Conservation (phyloP, 1,140 invertebrate genomes). For the Scaptomyza pallida region DNA sequence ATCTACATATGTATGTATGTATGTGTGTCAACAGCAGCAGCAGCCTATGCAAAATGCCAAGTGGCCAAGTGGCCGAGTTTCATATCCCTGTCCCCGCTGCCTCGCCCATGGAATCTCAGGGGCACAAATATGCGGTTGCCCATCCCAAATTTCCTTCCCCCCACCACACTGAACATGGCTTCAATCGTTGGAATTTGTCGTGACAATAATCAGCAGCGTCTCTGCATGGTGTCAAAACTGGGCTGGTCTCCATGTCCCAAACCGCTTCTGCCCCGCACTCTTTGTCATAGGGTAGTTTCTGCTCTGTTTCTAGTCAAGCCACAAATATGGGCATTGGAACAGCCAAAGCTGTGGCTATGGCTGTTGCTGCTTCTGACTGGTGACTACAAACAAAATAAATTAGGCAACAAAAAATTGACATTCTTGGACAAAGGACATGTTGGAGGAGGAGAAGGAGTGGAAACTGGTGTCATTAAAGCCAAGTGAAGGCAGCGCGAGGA, state of each 20-base stretch:
- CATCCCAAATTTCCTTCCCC: not conserved
- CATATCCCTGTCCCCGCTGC: not conserved
- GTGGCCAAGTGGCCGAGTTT: conserved; percentile 44
- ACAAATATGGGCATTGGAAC: conserved; percentile 40
- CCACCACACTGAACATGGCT: not conserved
- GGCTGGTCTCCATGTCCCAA: conserved; percentile 9
- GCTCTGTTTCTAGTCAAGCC: conserved; percentile 38
- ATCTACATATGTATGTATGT: too few species aligned
- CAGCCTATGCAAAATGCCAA: conserved; percentile 64
- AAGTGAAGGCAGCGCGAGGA: conserved; percentile 45
- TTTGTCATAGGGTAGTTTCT: conserved; percentile 36
- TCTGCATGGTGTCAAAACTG: conserved; percentile 74
- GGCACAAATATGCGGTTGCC: conserved; percentile 43
- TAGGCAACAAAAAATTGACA: conserved; percentile 80
- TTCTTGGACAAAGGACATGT: conserved; percentile 35
- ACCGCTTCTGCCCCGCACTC: conserved; percentile 16
- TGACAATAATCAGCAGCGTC: conserved; percentile 77
- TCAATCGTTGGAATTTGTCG: conserved; percentile 59
- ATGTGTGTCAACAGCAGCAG: conserved; percentile 59
- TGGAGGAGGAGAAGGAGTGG: too few species aligned
- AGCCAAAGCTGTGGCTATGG: too few species aligned
- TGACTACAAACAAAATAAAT: conserved; percentile 67
- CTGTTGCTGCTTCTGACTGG: conserved; percentile 15
- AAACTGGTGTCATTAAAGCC: conserved; percentile 52
- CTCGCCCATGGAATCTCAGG: conserved; percentile 33